A percentile compares a stretch with the other conserved stretches of the same genome.
Conservation (phyloP, 2,113 vertebrate species). For the Axis porcinus region DNA sequence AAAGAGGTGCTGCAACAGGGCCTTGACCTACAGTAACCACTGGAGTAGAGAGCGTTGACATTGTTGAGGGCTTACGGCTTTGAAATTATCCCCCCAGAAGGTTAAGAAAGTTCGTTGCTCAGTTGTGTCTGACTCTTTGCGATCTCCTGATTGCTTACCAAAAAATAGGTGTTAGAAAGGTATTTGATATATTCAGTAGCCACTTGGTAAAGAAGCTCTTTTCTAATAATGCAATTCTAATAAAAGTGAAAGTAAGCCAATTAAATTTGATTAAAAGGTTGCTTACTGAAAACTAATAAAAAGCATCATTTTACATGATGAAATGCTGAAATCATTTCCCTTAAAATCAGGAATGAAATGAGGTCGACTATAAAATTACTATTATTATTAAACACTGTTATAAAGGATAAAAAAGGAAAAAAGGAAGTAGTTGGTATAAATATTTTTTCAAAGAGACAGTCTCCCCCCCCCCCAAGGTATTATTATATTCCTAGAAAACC, state of each 20-base stretch:
- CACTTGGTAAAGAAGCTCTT: not conserved
- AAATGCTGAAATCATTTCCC: not conserved
- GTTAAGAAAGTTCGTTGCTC: not conserved
- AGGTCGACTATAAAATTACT: not conserved
- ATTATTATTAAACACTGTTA: not conserved
- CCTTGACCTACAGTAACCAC: not conserved
- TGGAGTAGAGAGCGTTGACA: not conserved
- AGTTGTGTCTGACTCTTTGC: not conserved
- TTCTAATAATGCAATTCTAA: not conserved
- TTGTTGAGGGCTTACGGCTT: not conserved
- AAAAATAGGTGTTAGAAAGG: not conserved
- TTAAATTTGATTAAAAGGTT: not conserved
- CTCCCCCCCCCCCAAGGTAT: not conserved
- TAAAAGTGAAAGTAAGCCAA: not conserved
- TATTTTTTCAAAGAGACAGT: not conserved
- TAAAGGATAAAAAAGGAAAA: not conserved
- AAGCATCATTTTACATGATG: not conserved
- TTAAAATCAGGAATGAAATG: not conserved
- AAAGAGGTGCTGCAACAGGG: not conserved
- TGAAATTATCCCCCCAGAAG: not conserved
- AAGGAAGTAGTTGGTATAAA: not conserved
- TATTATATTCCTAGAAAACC: not conserved
- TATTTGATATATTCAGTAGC: not conserved
- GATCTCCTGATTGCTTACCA: not conserved
- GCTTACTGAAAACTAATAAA: not conserved